Base-by-base conservation (phyloP, 2,113 vertebrate species). In the Neolamprologus caudopunctatus region DNA sequence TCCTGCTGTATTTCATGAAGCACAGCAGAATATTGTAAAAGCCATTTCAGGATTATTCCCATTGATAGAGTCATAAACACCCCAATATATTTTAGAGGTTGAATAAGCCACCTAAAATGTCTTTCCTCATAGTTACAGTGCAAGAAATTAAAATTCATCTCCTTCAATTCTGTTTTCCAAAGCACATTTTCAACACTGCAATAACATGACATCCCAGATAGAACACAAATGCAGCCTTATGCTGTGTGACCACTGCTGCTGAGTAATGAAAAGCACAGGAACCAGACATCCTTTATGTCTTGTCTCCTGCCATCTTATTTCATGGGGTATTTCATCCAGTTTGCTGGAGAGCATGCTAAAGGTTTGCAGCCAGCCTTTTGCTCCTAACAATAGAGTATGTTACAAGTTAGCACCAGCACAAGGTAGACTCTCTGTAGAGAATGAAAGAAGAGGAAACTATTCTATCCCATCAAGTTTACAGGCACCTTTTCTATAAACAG, bases 401-500 rank as follows among this genome's bases (percentile, higher is more conserved):
- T 85, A 89, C 83, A 89, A 71, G 90, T 85, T 87, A 85, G 88
- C 84, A 81, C 68, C 9, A 28, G 80, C 83, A 80, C 79, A 58
- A 82, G 84, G 89, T 75, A 7, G 40, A 85, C 45, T 66, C 12
- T 12, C 55, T 40, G 83, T 93, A 88, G 88, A 61, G 88, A 86
- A 82, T 54, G 54, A 82, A 84, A 91, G 45, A 45, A 89, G 88
- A 86, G 85, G 88, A 93, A 93, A 90, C 92, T 91, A 94, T 94
- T 95, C 80, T 63, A 84, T 89, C 85, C 90, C 91, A 95, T 95
- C 91, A 92, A 90, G 86, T 94, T 94, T 93, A 91, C 89, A 94
- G 83, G 87, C 82, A 88, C 85, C 94, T 94, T 94, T 94, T 93
- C 86, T 86, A 78, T 55, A 81, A 93, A 88, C 35, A 84, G 87